Evolutionary conservation across 2,888 invertebrate genomes (phyloP).

Genomic region (Archaeoteleia sp.): DNA sequence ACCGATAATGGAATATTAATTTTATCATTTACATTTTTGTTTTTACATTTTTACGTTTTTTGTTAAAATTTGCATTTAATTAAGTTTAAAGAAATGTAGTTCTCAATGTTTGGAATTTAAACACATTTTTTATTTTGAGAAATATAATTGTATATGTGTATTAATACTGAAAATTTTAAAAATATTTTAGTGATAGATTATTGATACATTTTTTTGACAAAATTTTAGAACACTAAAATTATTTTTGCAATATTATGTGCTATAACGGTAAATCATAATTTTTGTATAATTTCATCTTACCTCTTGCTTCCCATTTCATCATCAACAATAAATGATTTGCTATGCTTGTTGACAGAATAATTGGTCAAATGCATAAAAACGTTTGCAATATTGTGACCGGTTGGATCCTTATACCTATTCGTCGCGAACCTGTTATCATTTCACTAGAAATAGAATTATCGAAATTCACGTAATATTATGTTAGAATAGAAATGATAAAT

Average conservation of each 20-base stretch:
- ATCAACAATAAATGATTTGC: constrained; percentile 88
- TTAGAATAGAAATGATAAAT: constrained; percentile 2
- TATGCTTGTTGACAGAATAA: constrained; percentile 94
- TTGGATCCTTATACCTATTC: constrained; percentile 89
- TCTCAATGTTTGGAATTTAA: too few species aligned
- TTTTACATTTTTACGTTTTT: too few species aligned
- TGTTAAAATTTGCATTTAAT: too few species aligned
- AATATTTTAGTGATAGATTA: too few species aligned
- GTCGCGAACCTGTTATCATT: constrained; percentile 85
- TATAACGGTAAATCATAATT: not conserved
- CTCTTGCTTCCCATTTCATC: constrained; percentile 92
- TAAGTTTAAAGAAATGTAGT: too few species aligned
- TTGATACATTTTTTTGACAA: constrained; percentile 9
- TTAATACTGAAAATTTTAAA: too few species aligned
- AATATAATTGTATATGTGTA: too few species aligned
- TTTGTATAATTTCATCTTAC: constrained; percentile 68
- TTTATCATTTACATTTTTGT: too few species aligned
- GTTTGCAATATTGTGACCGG: constrained; percentile 86
- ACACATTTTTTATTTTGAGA: too few species aligned
- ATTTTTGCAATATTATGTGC: too few species aligned
- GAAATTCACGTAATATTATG: constrained; percentile 9
- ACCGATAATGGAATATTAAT: too few species aligned
- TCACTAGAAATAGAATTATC: constrained; percentile 39
- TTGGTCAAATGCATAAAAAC: constrained; percentile 97
- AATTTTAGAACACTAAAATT: too few species aligned